A percentile compares a stretch with the other conserved stretches of the same genome.
These are phyloP conservation scores for Rhinichthys osculus DNA, from an alignment of 2,797 vertebrate species.

Conservation along the genomic window DNA sequence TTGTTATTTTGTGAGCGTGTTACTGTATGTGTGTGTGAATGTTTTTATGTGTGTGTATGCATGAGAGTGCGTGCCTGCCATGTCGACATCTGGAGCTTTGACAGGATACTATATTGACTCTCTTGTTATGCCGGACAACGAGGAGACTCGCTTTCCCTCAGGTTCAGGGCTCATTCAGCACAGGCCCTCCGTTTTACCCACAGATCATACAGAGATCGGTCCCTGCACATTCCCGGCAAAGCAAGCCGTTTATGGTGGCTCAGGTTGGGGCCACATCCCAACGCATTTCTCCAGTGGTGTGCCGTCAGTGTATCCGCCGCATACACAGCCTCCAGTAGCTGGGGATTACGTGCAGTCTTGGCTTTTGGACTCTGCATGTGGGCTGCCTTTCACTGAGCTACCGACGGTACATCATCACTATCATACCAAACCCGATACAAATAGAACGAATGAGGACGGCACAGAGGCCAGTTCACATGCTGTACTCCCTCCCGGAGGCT, in stretches of 20 bases:
- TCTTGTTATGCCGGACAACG: slow-evolving; percentile 90
- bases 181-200: slow-evolving; percentile 80
- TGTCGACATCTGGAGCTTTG: slow-evolving; percentile 95
- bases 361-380: slow-evolving; percentile 91
- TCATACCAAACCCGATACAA: slow-evolving; percentile 90
- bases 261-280: slow-evolving; percentile 90
- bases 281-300: slow-evolving; percentile 84
- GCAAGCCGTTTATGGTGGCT: slow-evolving; percentile 83
- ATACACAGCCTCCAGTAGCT: slow-evolving; percentile 84
- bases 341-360: slow-evolving; percentile 93
- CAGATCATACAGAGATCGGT: slow-evolving; percentile 87
- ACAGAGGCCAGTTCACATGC: slow-evolving; percentile 87
- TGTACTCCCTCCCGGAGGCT: slow-evolving; percentile 89
- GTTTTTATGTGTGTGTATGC: slow-evolving; percentile 68
- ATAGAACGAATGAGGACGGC: slow-evolving; percentile 84
- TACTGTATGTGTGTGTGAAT: slow-evolving; percentile 65
- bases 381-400: slow-evolving; percentile 90
- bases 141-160: slow-evolving; percentile 87
- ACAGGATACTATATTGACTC: slow-evolving; percentile 97
- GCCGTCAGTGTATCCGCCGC: slow-evolving; percentile 88
- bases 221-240: slow-evolving; percentile 92
- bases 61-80: slow-evolving; percentile 79
- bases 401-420: slow-evolving; percentile 85
- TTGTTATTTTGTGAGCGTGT: slow-evolving; percentile 91
- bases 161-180: slow-evolving; percentile 85